Percentiles rank a stretch among this genome's conserved stretches.
phyloP scores from a whole-genome alignment of 2,888 invertebrate genomes.

The Hedychridium roseum region DNA sequence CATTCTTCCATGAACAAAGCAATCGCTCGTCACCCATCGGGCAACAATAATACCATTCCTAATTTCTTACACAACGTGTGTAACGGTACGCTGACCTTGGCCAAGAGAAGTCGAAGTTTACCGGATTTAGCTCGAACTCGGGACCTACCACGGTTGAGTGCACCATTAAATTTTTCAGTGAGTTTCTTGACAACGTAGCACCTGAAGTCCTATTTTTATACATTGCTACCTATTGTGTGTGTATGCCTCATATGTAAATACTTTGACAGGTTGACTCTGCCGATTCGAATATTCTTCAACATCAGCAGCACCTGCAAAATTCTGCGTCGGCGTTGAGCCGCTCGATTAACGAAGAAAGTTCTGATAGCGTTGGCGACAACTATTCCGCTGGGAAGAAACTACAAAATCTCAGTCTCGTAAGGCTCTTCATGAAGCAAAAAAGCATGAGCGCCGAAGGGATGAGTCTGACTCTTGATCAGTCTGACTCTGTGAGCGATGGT shows the following conservation, averaged over 20 bases:
- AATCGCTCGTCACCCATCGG: constrained; percentile 76
- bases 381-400: constrained; percentile 64
- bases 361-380: constrained; percentile 52
- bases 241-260: too few species aligned
- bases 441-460: constrained; percentile 82
- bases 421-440: constrained; percentile 89
- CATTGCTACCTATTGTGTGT: too few species aligned
- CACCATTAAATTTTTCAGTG: constrained; percentile 74
- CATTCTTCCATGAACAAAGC: constrained; percentile 68
- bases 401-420: constrained; percentile 82
- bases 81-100: constrained; percentile 34
- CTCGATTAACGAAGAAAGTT: constrained; percentile 57
- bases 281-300: constrained; percentile 56
- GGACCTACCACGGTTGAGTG: constrained; percentile 44
- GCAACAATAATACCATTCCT: constrained; percentile 72
- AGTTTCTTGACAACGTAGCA: too few species aligned
- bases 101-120: constrained; percentile 78
- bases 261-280: constrained; percentile 56
- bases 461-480: constrained; percentile 76
- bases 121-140: constrained; percentile 70
- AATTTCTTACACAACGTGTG: constrained; percentile 51
- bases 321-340: constrained; percentile 56
- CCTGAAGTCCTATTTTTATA: too few species aligned
- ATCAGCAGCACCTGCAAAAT: constrained; percentile 49
- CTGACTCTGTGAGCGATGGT: constrained; percentile 74